Conservation (phyloP, 2,113 vertebrate genomes). For the Speoplatyrhinus poulsoni region DNA sequence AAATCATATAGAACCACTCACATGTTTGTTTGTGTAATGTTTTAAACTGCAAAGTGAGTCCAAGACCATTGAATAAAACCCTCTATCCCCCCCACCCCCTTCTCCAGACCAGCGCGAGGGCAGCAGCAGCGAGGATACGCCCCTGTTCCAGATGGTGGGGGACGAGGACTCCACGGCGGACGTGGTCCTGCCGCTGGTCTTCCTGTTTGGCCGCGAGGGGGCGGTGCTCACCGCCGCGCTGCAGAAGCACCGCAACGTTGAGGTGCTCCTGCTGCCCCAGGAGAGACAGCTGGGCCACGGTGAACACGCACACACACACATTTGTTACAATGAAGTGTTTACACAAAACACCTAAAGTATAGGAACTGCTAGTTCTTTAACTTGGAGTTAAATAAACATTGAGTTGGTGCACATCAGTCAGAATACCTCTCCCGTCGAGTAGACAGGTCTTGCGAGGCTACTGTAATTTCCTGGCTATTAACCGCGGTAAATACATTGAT, state of each 20-base stretch:
- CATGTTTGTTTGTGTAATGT: no score
- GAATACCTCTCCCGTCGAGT: no score
- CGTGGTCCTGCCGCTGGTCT: slow-evolving; percentile 76
- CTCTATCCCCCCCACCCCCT: neutral
- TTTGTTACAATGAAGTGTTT: no score
- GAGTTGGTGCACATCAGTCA: no score
- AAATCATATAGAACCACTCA: no score
- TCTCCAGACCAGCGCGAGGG: slow-evolving; percentile 76
- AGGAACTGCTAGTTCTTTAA: no score
- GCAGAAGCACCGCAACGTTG: slow-evolving; percentile 75
- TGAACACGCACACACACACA: slow-evolving; percentile 30
- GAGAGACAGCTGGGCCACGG: slow-evolving; percentile 74
- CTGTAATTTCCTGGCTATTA: no score
- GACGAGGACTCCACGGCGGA: slow-evolving; percentile 76
- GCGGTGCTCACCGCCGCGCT: slow-evolving; percentile 71
- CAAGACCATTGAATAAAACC: no score
- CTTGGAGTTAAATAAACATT: no score
- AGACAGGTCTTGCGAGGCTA: no score
- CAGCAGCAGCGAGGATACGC: slow-evolving; percentile 75
- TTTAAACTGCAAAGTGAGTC: no score
- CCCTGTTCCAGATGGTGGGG: slow-evolving; percentile 84
- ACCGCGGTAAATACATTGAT: neutral
- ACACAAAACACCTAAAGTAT: no score
- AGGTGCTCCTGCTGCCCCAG: slow-evolving; percentile 76
- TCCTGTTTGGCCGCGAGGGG: slow-evolving; percentile 79